Percentiles rank a stretch among this genome's conserved stretches.
phyloP scores from a whole-genome alignment of 2,888 invertebrate genomes.

The Acanthosoma haemorrhoidale region DNA sequence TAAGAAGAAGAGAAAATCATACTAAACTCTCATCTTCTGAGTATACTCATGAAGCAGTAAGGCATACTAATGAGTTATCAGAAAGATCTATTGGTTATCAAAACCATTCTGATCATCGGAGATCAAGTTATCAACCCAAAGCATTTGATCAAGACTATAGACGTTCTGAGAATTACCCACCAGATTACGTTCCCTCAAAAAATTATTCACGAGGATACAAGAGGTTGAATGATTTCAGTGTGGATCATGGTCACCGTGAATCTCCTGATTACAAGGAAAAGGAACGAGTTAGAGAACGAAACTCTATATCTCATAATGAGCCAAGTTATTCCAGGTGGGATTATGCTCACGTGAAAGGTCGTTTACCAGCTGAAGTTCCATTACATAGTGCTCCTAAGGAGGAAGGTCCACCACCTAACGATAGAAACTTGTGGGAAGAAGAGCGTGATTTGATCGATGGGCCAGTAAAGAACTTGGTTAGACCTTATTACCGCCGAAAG shows the following conservation, averaged over 20 bases:
- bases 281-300: neutral
- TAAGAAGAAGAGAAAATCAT: slow-evolving; percentile 1
- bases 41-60: neutral
- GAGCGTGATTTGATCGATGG: slow-evolving; percentile 22
- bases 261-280: slow-evolving; percentile 3
- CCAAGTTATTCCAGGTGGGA: slow-evolving; percentile 20
- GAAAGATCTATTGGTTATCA: neutral
- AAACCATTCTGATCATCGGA: slow-evolving; percentile 1
- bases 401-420: neutral
- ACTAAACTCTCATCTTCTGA: neutral
- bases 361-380: neutral
- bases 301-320: neutral
- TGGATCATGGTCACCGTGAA: neutral
- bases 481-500: slow-evolving; percentile 3
- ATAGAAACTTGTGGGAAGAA: slow-evolving; percentile 5
- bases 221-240: neutral
- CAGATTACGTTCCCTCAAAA: neutral
- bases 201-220: neutral
- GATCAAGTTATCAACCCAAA: neutral
- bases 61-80: neutral
- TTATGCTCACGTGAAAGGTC: slow-evolving; percentile 17
- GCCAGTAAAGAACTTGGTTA: neutral
- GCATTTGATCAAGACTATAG: slow-evolving; percentile 1
- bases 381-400: neutral
- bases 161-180: neutral